These are phyloP conservation scores for Armadillidium nasatum DNA, from an alignment of 1,140 invertebrate genomes.

Conservation along the genomic window DNA sequence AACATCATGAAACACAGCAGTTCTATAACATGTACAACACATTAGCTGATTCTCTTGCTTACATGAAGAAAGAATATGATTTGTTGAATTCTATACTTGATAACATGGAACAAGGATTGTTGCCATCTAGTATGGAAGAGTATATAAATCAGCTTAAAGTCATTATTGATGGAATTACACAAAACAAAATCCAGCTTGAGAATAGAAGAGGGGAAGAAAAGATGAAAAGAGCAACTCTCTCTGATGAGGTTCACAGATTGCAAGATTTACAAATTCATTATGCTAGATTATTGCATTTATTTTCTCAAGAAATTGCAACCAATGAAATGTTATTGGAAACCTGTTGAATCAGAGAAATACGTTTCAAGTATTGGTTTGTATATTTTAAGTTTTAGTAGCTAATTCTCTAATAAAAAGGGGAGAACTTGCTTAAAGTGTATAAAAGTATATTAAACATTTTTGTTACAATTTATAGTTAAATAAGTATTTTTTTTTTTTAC, in stretches of 20 bases:
- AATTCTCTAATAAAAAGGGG: too few relatives aligned
- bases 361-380: too few relatives aligned
- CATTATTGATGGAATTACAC: slow-evolving; percentile 1
- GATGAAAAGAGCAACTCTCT: neutral
- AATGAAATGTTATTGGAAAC: slow-evolving; percentile 10
- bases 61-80: slow-evolving; percentile 83
- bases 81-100: slow-evolving; percentile 91
- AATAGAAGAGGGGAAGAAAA: neutral
- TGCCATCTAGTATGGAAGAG: neutral
- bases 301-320: slow-evolving; percentile 4
- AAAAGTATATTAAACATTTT: too few relatives aligned
- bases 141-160: neutral
- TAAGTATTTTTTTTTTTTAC: too few relatives aligned
- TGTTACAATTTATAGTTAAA: too few relatives aligned
- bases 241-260: neutral
- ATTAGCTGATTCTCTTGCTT: slow-evolving; percentile 85
- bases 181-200: neutral
- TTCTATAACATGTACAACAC: slow-evolving; percentile 95
- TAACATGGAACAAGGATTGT: slow-evolving; percentile 65
- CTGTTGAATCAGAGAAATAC: neutral
- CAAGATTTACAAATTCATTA: neutral
- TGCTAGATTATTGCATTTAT: neutral
- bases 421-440: too few relatives aligned
- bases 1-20: slow-evolving; percentile 94
- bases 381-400: too few relatives aligned